Evolutionary conservation across 92 coral and sea anemone genomes (phyloP), one percentile per base, ranked within the genome.

Genomic region (Porites lobata): DNA sequence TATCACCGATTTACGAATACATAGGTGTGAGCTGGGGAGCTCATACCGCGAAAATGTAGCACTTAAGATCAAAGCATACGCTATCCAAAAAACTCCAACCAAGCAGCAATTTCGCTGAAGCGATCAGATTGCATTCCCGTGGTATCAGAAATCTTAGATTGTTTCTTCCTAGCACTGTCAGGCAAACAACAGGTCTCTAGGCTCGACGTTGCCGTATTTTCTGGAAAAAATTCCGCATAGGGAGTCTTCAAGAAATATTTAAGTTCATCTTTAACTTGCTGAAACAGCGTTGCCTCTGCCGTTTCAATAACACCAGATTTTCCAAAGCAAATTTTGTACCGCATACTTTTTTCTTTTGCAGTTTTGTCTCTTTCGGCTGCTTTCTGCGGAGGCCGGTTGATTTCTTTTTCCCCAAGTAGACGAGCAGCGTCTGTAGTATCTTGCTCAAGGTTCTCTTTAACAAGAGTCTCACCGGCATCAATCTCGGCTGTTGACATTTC

Each of bases 31-130:
- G 50, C 38, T 14, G 47, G 47, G 6, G 6, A 38, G 47, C 47
- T 38, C 47, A 26, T 15, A 69, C 1, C 17, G 26, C 7, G 74
- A 10, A 21, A 20, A 19, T 67, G 72, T 9, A 22, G 29, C 32
- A 20, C 14, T 24, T 26, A 8, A 12, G 13, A 4, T 32, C 38
- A n/a, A 9, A 22, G n/a, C 72, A 1, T 20, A 12, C 12, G 1
- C 61, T 24, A 83, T 47, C 87, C 79, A 59, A 83, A 83, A 72
- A 83, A 83, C 66, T 83, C 70, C 26, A 83, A 14, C 87, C 87
- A 83, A 63, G 87, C 87, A 22, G 87, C 47, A 7, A 83, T 72
- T 73, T 83, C 87, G 71, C 79, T 83, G 7, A 59, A 21, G 51
- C 52, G 76, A 8, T 50, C 65, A 57, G 69, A 29, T 11, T 69